A percentile compares a stretch with the other conserved stretches of the same genome.
Evolutionary conservation across 1,140 invertebrate genomes (phyloP).

Genomic region (Bombus picipes): DNA sequence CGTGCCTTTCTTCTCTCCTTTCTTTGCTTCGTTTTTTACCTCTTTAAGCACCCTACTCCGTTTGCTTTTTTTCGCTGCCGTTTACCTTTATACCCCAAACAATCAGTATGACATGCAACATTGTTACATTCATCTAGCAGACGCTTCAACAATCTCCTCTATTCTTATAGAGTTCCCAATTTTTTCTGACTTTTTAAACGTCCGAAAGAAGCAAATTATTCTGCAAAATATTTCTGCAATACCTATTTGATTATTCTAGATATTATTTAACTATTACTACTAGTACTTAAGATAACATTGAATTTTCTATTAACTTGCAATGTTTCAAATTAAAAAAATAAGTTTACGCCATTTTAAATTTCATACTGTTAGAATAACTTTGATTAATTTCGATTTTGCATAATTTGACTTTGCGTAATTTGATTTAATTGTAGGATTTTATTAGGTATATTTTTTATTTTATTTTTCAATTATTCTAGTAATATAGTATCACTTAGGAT

Average conservation of each 20-base stretch:
- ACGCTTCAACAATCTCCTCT: no score
- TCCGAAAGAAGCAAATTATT: neutral
- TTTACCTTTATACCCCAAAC: constrained; percentile 46
- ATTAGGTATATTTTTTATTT: no score
- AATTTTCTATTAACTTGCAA: neutral
- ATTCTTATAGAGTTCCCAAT: neutral
- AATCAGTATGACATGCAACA: constrained; percentile 16
- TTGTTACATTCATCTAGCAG: neutral
- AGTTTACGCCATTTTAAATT: neutral
- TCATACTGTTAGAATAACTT: neutral
- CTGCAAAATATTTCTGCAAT: no score
- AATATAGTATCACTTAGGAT: neutral
- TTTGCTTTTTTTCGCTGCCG: neutral
- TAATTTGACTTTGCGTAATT: no score
- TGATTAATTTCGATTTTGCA: no score
- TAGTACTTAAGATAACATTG: neutral
- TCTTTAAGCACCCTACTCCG: neutral
- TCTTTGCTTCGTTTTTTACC: constrained; percentile 14
- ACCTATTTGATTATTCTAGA: no score
- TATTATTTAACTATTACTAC: neutral
- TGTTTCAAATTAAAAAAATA: neutral
- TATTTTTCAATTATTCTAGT: no score
- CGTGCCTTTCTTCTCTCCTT: constrained; percentile 29
- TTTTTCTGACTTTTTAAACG: neutral
- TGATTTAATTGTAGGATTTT: no score